Evolutionary conservation across 2,113 vertebrate genomes (phyloP).

Genomic region (Camelus dromedarius): DNA sequence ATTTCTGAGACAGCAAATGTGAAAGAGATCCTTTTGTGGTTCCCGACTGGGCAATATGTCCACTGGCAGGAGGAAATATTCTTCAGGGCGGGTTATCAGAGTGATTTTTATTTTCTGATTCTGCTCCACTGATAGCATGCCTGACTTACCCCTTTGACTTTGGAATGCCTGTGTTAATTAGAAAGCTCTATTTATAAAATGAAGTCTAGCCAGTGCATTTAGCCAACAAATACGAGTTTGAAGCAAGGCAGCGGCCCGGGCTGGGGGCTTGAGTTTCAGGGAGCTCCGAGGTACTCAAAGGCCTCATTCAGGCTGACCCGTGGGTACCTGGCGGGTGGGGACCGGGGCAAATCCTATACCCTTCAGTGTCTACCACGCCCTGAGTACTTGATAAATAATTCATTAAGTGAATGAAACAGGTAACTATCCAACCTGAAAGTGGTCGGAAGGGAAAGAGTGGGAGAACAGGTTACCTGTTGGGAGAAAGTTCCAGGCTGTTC

Average conservation of each 20-base stretch:
- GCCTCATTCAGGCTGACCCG: conserved; percentile 57
- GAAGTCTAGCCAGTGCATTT: neutral
- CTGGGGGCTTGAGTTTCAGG: conserved; percentile 70
- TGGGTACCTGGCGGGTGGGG: neutral
- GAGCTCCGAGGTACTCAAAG: conserved; percentile 61
- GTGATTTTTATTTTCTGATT: conserved; percentile 62
- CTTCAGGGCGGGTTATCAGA: conserved; percentile 39
- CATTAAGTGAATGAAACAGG: neutral
- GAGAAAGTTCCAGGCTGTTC: neutral
- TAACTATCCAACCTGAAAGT: conserved; percentile 13
- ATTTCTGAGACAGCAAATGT: neutral
- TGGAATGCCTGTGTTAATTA: conserved; percentile 67
- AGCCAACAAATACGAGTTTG: conserved; percentile 54
- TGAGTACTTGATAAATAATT: neutral
- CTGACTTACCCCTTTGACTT: conserved; percentile 16
- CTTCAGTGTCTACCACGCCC: neutral
- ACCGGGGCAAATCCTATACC: neutral
- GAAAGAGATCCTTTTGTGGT: conserved; percentile 12
- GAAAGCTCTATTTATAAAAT: conserved; percentile 29
- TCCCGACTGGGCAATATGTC: conserved; percentile 43
- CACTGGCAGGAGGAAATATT: neutral
- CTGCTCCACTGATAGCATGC: neutral
- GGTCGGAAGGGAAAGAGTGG: neutral
- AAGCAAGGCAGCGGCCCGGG: conserved; percentile 24
- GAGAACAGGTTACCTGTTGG: neutral